Evolutionary conservation across 2,888 invertebrate genomes (phyloP).

Genomic region (Trachelus stipa): DNA sequence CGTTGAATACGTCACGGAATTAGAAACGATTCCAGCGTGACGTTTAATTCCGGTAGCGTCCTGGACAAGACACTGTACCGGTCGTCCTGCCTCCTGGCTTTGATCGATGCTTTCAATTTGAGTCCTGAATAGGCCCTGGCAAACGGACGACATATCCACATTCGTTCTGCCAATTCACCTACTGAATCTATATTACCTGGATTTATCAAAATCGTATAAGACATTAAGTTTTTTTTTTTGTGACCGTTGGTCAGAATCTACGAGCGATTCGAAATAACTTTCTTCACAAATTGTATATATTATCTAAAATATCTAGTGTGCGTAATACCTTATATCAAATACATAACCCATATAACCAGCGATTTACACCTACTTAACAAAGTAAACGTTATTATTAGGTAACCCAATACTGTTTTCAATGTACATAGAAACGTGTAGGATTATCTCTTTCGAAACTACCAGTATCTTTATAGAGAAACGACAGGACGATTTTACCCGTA

Average conservation of each 20-base stretch:
- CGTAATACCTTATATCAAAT: background rate
- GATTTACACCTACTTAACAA: background rate
- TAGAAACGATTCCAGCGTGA: background rate
- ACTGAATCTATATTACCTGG: background rate
- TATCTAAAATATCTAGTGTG: background rate
- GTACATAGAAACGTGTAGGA: background rate
- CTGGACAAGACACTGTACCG: background rate
- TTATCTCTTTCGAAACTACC: background rate
- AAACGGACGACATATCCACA: background rate
- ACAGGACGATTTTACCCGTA: too few species aligned
- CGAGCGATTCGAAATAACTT: background rate
- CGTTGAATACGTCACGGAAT: background rate
- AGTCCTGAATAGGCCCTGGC: background rate
- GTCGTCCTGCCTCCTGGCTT: background rate
- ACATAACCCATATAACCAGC: background rate
- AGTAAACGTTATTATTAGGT: background rate
- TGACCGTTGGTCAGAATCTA: background rate
- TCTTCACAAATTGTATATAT: background rate
- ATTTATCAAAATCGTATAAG: background rate
- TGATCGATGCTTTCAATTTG: background rate
- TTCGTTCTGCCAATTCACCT: background rate
- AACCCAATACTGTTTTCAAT: background rate
- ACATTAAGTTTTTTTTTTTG: background rate
- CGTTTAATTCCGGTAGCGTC: background rate
- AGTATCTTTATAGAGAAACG: background rate